Evolutionary conservation across 2,888 invertebrate genomes (phyloP), one percentile per base, ranked within the genome.

Genomic region (Parnassius mnemosyne): DNA sequence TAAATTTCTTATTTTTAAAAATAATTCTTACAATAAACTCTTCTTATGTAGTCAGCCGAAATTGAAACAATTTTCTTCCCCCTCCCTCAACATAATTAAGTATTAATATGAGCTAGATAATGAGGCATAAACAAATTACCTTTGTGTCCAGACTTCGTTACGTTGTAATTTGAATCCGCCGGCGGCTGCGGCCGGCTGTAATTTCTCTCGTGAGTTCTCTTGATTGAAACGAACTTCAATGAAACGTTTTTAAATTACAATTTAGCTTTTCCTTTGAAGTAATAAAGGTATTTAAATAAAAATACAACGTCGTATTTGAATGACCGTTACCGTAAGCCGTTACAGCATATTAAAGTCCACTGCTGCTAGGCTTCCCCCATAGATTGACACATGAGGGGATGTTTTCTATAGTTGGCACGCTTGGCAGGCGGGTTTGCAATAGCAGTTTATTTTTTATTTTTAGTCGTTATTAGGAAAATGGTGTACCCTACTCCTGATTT

Each of bases 41-140:
- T 72, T 20, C 13, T 16, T 41, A 16, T 53, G 44, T 44, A 54
- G 43, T 44, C 13, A 9, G 12, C 16, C 5, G 1, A 50, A 11
- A 34, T 34, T 34, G 7, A 54, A 54, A 54, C 54, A 20, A 54
- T 41, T 13, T 41, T 53, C 53, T 41, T 42, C n/a, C 47, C 20
- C 25, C 10, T 13, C 53, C n/a, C 20, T 34, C n/a, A 43, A 54
- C 55, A 46, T 20, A 46, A 55, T 55, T 46, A 1, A 46, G 46
- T 47, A 55, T 46, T 55, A 55, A 55, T 55, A 46, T 46, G 47
- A 55, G 55, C 11, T 10, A 55, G 47, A 55, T 55, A 47, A 55
- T 55, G 55, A 55, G 55, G 55, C 68, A 74, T 75, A 75, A 78
- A 77, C 80, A 77, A 74, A 76, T 80, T 76, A 76, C 70, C 65